Evolutionary conservation across 2,113 vertebrate species (phyloP), one percentile per base, ranked within the genome.

Genomic region (Esox niger): DNA sequence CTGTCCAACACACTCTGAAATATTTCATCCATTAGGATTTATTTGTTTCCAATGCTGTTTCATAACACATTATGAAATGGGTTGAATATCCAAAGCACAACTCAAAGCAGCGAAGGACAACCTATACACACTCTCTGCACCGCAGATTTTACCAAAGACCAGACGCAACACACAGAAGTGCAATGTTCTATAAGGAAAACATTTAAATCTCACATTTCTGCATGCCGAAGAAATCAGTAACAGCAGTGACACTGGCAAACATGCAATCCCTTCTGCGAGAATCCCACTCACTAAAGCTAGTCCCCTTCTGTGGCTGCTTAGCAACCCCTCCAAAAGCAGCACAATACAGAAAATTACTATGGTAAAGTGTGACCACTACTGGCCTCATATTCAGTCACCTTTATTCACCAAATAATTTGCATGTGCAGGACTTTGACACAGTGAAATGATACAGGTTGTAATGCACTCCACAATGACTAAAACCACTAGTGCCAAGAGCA

Each of bases 281-380:
- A 89, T 88, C 85, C 85, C 86, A 88, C 90, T 89, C 87, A 83
- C 38, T 43, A 13, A 38, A 38, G 35, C 13, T 38, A 13, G 80
- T 76, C 83, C 82, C 88, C 68, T 21, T 57, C 30, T 60, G 78
- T 74, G 75, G 88, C 90, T 90, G 89, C 90, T 89, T 90, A 91
- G 90, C 90, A 91, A 91, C 91, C 86, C 83, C 83, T 86, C 85
- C 82, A n/a, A n/a, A n/a, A n/a, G 60, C 79, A 86, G 79, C 84
- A 90, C 85, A 88, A 87, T 83, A 80, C 68, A 85, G 78, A 56
- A 85, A 87, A 90, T 89, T 88, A 88, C 80, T 82, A 75, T 87
- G 80, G 79, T 75, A 79, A 85, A 88, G 85, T 82, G 65, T 86
- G 85, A 86, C 86, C 83, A 67, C 83, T 84, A 82, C 84, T 84